These are phyloP conservation scores for Sebastes taczanowskii DNA, from an alignment of 2,797 vertebrate species.

Conservation along the genomic window DNA sequence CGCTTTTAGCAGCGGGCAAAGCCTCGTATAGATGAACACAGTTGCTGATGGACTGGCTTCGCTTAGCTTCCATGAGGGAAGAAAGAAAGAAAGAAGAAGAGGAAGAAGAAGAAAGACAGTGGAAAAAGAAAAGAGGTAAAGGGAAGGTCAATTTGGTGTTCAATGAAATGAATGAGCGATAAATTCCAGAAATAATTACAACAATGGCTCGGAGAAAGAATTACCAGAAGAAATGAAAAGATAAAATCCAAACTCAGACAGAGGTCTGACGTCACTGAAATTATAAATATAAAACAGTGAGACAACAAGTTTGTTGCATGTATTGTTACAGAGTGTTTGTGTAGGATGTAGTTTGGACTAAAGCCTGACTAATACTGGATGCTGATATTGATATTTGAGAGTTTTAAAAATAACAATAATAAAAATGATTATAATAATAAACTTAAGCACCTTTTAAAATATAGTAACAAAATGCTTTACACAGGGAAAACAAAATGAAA, in stretches of 20 bases:
- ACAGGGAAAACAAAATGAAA: no score
- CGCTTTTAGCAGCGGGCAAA: constrained; percentile 98
- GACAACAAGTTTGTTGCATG: neutral
- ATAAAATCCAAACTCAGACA: neutral
- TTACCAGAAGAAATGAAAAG: neutral
- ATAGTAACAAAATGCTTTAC: no score
- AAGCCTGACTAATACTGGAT: no score
- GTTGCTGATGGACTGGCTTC: constrained; percentile 99
- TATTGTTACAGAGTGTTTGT: no score
- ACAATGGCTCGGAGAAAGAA: neutral
- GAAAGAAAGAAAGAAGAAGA: constrained; percentile 68
- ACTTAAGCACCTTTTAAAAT: no score
- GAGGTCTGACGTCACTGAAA: neutral
- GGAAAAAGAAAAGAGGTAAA: constrained; percentile 50
- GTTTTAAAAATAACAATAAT: no score
- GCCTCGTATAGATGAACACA: constrained; percentile 98
- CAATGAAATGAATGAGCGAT: neutral
- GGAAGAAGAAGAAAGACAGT: constrained; percentile 57
- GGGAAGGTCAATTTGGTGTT: constrained; percentile 10
- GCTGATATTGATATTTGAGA: no score
- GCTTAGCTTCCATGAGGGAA: constrained; percentile 92
- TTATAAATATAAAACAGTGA: neutral
- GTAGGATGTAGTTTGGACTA: no score
- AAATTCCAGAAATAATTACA: neutral
- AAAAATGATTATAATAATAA: no score